Evolutionary conservation across 1,140 invertebrate species (phyloP).

Genomic region (Panulirus ornatus): DNA sequence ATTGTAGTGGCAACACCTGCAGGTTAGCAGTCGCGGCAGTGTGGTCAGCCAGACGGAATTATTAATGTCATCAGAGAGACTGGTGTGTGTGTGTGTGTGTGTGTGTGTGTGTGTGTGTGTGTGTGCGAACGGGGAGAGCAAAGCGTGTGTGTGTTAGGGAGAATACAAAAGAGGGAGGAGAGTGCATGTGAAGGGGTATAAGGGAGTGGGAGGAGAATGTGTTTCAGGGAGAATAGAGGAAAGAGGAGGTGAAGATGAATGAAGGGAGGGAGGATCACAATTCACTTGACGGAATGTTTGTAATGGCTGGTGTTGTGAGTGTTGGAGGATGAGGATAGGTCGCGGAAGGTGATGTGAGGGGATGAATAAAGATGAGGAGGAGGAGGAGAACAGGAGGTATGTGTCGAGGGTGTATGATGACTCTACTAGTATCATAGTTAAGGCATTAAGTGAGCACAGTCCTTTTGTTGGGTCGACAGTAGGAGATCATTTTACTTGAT

Average conservation of each 20-base stretch:
- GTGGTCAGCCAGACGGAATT: conserved; percentile 37
- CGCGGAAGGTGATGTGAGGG: background rate
- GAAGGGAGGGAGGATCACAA: background rate
- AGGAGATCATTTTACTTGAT: no score
- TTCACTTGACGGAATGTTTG: no score
- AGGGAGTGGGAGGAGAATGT: background rate
- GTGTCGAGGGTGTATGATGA: background rate
- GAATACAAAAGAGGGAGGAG: background rate
- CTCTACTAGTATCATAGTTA: no score
- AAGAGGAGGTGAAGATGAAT: background rate
- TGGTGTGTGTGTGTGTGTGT: no score
- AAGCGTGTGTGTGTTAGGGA: background rate
- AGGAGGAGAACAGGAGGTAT: background rate
- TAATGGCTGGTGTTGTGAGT: no score
- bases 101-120: no score
- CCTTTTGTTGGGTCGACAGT: no score
- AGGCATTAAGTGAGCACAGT: no score
- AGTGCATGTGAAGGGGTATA: background rate
- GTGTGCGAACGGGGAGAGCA: background rate
- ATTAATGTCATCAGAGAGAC: background rate
- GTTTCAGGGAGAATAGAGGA: background rate
- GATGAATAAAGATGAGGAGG: background rate
- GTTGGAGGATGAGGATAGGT: background rate
- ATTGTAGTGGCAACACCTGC: no score
- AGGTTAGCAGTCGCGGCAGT: background rate